These are phyloP conservation scores for Alethe diademata DNA, from an alignment of 2,113 vertebrate genomes.

Conservation along the genomic window DNA sequence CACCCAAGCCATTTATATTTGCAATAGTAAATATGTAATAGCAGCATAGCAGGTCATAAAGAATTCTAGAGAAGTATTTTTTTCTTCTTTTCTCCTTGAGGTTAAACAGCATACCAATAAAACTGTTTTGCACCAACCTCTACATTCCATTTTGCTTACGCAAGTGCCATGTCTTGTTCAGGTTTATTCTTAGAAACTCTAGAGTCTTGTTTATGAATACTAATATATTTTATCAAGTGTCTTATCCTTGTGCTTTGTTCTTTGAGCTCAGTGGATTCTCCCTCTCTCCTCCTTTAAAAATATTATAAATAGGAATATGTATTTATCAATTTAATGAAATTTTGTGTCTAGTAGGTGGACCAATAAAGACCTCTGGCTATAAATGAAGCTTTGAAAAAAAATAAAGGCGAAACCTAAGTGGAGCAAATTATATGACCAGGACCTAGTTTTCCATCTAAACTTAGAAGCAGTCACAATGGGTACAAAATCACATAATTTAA, in stretches of 20 bases:
- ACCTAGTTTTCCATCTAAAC: background rate
- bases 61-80: background rate
- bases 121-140: background rate
- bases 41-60: background rate
- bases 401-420: background rate
- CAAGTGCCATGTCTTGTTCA: background rate
- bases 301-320: background rate
- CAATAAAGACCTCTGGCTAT: background rate
- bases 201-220: background rate
- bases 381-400: background rate
- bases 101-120: background rate
- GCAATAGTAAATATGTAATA: background rate
- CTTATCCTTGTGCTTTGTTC: background rate
- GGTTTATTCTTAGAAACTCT: background rate
- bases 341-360: background rate
- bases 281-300: rapidly evolving
- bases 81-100: background rate
- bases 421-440: background rate
- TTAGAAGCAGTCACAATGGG: background rate
- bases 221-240: background rate
- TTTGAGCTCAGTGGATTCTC: background rate
- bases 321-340: background rate
- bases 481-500: background rate
- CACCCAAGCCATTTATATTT: background rate
- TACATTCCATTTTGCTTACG: background rate